Base-by-base conservation (phyloP, 2,797 vertebrate genomes). In the Trematomus bernacchii region DNA sequence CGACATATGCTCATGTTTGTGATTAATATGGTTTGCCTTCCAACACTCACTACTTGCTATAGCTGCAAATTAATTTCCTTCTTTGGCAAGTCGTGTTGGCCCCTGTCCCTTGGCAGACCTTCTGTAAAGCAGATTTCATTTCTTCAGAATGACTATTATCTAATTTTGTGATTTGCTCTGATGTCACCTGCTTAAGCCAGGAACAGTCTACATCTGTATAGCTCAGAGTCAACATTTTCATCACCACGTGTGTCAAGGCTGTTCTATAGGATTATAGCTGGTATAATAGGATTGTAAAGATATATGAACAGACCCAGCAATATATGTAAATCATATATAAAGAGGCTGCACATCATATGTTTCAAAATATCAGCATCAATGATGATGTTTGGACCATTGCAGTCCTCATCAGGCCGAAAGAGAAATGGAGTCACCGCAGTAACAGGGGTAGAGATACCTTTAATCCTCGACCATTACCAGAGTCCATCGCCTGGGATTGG, bases 391-490 rank as follows among this genome's bases (percentile, higher is more conserved):
- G 53, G 66, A 64, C 14, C 42, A 43, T 65, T 72, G 58, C 6
- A 5, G 47, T 43, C 11, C 55, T 67, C 14, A 12, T 71, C 16
- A 55, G 71, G 60, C 77, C 72, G 52, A 64, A 43, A 77, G 54
- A 79, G 63, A 59, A 43, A 73, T 42, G 57, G 52, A 80, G 15
- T 19, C 30, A 37, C 19, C 58, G 73, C 66, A 55, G 59, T 79
- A 88, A 77, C 47, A 53, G 18, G n/a, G 71, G 44, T 77, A 86
- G 33, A 91, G 84, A 71, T 71, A 82, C 79, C 86, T 86, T 85
- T 90, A 94, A 91, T 92, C 87, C 89, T 85, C 70, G 8, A 69
- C 83, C 86, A 87, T 96, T 94, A 93, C 89, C 80, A 66, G 60
- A 86, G 76, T 91, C 83, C 76, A 78, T 87, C 86, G 84, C 78